Percentiles rank a stretch among this genome's conserved stretches.
Conservation (phyloP, 2,888 invertebrate species). For the Listrodromus nycthemerus region DNA sequence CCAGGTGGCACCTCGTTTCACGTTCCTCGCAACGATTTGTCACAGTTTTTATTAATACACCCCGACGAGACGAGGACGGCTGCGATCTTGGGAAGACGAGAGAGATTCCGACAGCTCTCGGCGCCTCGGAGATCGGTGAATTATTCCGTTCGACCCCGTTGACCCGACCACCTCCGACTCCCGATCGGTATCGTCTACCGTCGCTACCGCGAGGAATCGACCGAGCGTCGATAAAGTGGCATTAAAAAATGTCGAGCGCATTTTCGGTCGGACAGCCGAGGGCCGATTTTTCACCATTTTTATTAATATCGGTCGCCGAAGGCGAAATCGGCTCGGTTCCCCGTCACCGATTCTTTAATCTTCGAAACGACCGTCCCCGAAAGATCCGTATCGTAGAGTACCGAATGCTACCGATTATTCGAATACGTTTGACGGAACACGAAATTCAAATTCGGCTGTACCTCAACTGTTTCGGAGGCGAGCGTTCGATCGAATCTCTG, state of each 20-base stretch:
- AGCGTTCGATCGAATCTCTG: constrained; percentile 57
- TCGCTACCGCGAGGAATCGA: constrained; percentile 35
- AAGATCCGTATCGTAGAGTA: constrained; percentile 60
- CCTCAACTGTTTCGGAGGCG: constrained; percentile 13
- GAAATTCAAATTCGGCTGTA: constrained; percentile 56
- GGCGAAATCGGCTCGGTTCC: constrained; percentile 9
- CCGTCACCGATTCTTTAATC: constrained; percentile 36
- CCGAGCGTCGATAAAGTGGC: constrained; percentile 6
- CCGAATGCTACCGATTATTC: constrained; percentile 64
- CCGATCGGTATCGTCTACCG: constrained; percentile 50
- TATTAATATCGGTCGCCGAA: constrained; percentile 27
- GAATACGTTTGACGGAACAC: constrained; percentile 49
- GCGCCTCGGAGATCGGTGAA: constrained; percentile 27
- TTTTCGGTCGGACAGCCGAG: constrained; percentile 18
- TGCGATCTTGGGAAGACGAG: background rate
- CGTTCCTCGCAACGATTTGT: constrained; percentile 53
- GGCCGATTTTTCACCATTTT: constrained; percentile 42
- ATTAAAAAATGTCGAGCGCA: constrained; percentile 39
- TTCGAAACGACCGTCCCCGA: constrained; percentile 17
- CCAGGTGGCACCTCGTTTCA: constrained; percentile 24
- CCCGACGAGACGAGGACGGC: constrained; percentile 20
- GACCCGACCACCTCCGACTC: background rate
- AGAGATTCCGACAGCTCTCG: constrained; percentile 34
- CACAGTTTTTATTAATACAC: constrained; percentile 62
- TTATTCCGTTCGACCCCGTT: constrained; percentile 45